Evolutionary conservation across 2,113 vertebrate species (phyloP), one percentile per base, ranked within the genome.

Genomic region (Montifringilla adamsi): DNA sequence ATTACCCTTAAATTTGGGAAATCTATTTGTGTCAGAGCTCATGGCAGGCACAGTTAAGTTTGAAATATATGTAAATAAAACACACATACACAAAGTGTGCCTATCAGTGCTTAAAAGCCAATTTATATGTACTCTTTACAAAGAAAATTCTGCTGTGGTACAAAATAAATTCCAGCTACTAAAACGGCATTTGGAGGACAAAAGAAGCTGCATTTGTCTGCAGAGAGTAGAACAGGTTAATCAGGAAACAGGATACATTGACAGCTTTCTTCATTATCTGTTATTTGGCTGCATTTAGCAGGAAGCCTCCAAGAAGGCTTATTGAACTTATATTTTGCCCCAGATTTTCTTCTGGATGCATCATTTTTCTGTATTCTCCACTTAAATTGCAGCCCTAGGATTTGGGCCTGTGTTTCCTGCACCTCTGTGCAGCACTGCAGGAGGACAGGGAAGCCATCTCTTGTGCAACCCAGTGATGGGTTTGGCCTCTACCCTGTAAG

Each of bases 31-130:
- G 37, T 80, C 44, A 66, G 49, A 35, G 52, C 49, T 93, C 53
- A 20, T 37, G 39, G 46, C 49, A 91, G 72, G 35, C 67, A 64
- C 30, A 66, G 72, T 75, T 91, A 78, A 39, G 10, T 86, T 60
- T 89, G 50, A 94, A 82, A 86, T 83, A 87, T 13, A 70, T 52
- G 7, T 74, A 93, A 89, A 87, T 67, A 89, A 94, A 83, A 21
- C 24, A 88, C 55, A 39, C 17, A n/a, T 76, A 27, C 41, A 91
- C 28, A 28, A 83, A 90, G 46, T 44, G 17, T 21, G 3, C 64
- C n/a, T 67, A 19, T 49, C 19, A 50, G 47, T 75, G 37, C 55
- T 91, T 88, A 85, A 77, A 84, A 93, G 30, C 5, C 22, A 46
- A 63, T 87, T 88, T 88, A 80, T 55, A 73, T 37, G 43, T 3